Evolutionary conservation across 2,797 vertebrate genomes (phyloP), one percentile per base, ranked within the genome.

Genomic region (Phrynocephalus guinanensis): DNA sequence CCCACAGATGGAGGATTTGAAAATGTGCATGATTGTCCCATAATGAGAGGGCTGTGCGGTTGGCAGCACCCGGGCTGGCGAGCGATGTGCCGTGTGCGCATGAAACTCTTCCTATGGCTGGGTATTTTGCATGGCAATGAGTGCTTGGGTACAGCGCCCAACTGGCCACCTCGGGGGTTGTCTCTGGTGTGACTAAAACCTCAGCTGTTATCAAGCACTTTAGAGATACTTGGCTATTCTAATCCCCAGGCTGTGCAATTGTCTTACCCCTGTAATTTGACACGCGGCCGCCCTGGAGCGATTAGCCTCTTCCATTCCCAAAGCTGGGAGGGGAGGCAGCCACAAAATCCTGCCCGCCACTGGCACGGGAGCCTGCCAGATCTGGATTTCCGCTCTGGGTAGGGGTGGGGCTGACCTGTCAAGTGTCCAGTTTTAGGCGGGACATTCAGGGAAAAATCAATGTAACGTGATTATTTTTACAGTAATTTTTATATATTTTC

Each of bases 201-300:
- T 86, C 60, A 68, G 88, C 81, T 87, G 44, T 86, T 87, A 79
- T 84, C 81, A 80, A 80, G 76, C 18, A 60, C 76, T 84, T 44
- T 79, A 84, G 63, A 60, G 85, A 83, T 44, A 56, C 81, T 80
- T 56, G 76, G 68, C 85, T 84, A 75, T 87, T 87, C 77, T 81
- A 81, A 90, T 90, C 68, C 68, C 77, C 11, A 70, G 82, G 77
- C 88, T 80, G 85, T 6, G 63, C 15, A 68, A 86, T 90, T 75
- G 81, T 90, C 77, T 90, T 60, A 75, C 77, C 82, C 82, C 76
- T 89, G 48, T 81, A 87, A 90, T 90, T 87, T 90, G 85, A 77
- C 85, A 56, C 70, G 66, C 60, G 81, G 81, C 70, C 26, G 81
- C 70, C 18, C 30, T 1, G n/a, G 1, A 56, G 67, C 88, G 79